Percentiles rank a stretch among this genome's conserved stretches.
Conservation (phyloP, 2,888 invertebrate genomes). For the Erebia palarica region DNA sequence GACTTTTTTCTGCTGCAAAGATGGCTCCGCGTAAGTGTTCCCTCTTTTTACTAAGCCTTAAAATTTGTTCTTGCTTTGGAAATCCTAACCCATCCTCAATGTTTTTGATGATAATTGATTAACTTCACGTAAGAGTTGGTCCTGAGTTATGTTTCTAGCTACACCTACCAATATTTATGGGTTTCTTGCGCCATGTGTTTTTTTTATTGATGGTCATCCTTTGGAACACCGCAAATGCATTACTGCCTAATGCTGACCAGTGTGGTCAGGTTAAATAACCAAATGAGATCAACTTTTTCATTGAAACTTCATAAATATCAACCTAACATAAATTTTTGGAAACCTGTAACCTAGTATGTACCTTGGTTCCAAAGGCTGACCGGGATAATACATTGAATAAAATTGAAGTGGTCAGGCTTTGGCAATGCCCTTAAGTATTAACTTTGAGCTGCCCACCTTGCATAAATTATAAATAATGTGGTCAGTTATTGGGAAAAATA, state of each 20-base stretch:
- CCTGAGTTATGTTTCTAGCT: too few relatives aligned
- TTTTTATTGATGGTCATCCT: too few relatives aligned
- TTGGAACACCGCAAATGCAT: too few relatives aligned
- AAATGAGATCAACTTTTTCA: not conserved
- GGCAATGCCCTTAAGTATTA: not conserved
- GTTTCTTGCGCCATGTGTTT: too few relatives aligned
- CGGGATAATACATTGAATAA: slow-evolving; percentile 5
- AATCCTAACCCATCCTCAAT: slow-evolving; percentile 4
- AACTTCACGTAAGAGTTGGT: not conserved
- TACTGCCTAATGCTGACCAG: not conserved
- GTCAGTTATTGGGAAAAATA: not conserved
- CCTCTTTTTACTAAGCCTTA: too few relatives aligned
- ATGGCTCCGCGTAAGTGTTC: too few relatives aligned
- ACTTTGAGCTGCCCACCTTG: not conserved
- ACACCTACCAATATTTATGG: too few relatives aligned
- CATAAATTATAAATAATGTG: slow-evolving; percentile 1
- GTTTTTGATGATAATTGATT: slow-evolving; percentile 2
- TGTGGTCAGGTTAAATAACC: not conserved
- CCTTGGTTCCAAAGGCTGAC: slow-evolving; percentile 5
- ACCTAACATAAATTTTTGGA: slow-evolving; percentile 2
- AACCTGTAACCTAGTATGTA: slow-evolving; percentile 5
- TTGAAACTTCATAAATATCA: not conserved
- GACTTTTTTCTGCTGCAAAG: too few relatives aligned
- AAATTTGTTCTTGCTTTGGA: slow-evolving; percentile 4
- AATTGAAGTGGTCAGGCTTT: slow-evolving; percentile 5